Percentiles rank a stretch among this genome's conserved stretches.
phyloP scores from a whole-genome alignment of 2,113 vertebrate genomes.

The Hemiprocne comata region DNA sequence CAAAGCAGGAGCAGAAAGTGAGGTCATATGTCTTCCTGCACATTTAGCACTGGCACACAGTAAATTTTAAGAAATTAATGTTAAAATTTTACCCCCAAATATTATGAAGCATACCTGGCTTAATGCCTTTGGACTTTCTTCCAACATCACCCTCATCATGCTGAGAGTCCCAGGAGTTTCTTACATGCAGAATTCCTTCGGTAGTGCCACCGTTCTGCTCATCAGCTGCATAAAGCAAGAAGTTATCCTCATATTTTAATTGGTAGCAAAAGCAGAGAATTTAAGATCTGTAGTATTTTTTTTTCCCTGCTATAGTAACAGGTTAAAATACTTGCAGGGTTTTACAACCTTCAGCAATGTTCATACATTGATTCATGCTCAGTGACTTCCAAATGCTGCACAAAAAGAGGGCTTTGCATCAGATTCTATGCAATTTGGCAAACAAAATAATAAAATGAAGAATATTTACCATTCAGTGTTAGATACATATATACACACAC shows the following conservation, averaged over 20 bases:
- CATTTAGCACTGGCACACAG: neutral
- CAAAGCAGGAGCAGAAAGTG: neutral
- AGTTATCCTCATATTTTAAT: neutral
- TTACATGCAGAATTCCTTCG: neutral
- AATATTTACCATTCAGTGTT: neutral
- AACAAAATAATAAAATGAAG: neutral
- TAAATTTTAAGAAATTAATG: neutral
- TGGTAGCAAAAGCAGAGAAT: neutral
- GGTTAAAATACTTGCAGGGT: neutral
- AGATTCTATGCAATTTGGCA: neutral
- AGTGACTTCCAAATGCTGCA: neutral
- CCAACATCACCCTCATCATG: neutral
- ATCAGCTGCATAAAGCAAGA: neutral
- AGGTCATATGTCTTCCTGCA: neutral
- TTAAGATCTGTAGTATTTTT: neutral
- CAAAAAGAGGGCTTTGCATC: neutral
- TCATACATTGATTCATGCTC: neutral
- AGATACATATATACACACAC: neutral
- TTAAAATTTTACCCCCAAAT: neutral
- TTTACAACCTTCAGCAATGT: neutral
- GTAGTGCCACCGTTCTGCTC: neutral
- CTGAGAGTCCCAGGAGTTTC: neutral
- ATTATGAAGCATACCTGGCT: neutral
- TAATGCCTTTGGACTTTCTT: neutral
- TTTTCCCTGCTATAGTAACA: neutral